Conservation (phyloP, 2,113 vertebrate species). For the Pimephales promelas region DNA sequence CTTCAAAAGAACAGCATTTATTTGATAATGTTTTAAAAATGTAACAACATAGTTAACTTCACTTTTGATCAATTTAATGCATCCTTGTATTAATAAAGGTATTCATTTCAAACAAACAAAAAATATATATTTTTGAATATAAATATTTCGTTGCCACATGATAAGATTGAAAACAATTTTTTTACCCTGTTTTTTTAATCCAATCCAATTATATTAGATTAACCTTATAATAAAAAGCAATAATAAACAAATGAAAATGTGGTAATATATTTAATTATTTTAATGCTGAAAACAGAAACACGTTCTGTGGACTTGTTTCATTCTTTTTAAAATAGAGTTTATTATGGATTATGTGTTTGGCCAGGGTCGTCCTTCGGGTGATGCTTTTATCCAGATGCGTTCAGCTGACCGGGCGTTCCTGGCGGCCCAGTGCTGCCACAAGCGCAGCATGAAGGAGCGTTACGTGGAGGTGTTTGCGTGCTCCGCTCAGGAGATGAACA, state of each 20-base stretch:
- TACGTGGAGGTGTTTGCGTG: slow-evolving; percentile 98
- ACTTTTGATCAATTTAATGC: not conserved
- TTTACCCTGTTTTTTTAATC: not conserved
- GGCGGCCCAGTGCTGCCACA: slow-evolving; percentile 91
- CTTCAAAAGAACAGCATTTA: not conserved
- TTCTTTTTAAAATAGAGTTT: not conserved
- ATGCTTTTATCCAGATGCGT: slow-evolving; percentile 97
- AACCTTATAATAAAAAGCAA: not conserved
- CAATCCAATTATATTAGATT: not conserved
- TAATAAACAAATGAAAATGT: not conserved
- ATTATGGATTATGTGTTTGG: not conserved
- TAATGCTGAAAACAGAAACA: not conserved
- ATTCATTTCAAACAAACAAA: not conserved
- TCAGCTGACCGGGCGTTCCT: slow-evolving; percentile 87
- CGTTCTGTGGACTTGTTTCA: not conserved
- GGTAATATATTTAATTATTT: not conserved
- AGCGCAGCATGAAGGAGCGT: slow-evolving; percentile 90
- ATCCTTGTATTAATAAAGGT: not conserved
- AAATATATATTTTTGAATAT: no score
- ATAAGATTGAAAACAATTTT: not conserved
- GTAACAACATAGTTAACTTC: not conserved
- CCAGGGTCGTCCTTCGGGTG: slow-evolving; percentile 92
- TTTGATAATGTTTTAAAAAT: not conserved
- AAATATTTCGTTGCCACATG: not conserved
- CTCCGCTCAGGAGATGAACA: slow-evolving; percentile 96